Percentiles rank a stretch among this genome's conserved stretches.
Evolutionary conservation across 1,140 invertebrate genomes (phyloP).

Genomic region (Luehdorfia chinensis): DNA sequence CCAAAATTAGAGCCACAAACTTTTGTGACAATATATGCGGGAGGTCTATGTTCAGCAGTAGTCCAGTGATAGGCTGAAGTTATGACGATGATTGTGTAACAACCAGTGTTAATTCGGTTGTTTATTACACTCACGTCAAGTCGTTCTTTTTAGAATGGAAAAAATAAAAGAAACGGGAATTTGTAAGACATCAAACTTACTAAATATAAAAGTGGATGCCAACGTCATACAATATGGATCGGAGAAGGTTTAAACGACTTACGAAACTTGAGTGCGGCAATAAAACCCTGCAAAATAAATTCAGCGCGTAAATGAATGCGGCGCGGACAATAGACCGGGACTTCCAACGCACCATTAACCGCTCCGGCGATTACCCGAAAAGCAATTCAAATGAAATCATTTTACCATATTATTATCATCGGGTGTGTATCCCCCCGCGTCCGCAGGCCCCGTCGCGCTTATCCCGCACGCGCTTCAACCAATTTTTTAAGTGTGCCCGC

Average conservation of each 20-base stretch:
- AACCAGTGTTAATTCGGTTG: too few species aligned
- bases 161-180: too few species aligned
- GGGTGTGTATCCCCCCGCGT: too few species aligned
- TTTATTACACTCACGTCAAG: too few species aligned
- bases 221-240: conserved; percentile 48
- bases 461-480: conserved; percentile 48
- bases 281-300: conserved; percentile 55
- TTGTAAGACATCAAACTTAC: conserved; percentile 7
- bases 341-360: conserved; percentile 51
- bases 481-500: conserved; percentile 74
- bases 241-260: conserved; percentile 33
- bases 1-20: too few species aligned
- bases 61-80: too few species aligned
- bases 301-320: conserved; percentile 52
- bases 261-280: conserved; percentile 41
- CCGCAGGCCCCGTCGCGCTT: conserved; percentile 66
- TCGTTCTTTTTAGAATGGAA: too few species aligned
- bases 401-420: conserved; percentile 72
- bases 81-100: too few species aligned
- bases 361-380: conserved; percentile 44
- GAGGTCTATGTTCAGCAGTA: too few species aligned
- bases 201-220: conserved; percentile 2
- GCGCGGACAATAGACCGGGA: conserved; percentile 46
- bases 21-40: too few species aligned
- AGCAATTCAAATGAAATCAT: conserved; percentile 68